Evolutionary conservation across 2,113 vertebrate species (phyloP).

Genomic region (Actinemys pallida): DNA sequence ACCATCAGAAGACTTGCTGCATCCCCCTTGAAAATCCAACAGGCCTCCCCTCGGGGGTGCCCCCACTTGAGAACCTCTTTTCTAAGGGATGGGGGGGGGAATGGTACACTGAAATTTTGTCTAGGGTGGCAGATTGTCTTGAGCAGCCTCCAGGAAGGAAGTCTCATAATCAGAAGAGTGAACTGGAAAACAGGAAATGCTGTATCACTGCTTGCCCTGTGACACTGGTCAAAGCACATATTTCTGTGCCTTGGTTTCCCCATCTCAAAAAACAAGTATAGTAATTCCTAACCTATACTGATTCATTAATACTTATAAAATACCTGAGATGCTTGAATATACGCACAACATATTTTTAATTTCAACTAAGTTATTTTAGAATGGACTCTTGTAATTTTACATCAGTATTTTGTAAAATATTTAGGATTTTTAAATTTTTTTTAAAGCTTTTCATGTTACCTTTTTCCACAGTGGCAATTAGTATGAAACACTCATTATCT

Average conservation of each 20-base stretch:
- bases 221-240: not conserved
- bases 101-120: not conserved
- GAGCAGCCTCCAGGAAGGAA: not conserved
- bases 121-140: not conserved
- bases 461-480: not conserved
- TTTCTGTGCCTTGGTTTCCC: not conserved
- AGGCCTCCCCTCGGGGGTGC: not conserved
- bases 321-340: not conserved
- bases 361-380: not conserved
- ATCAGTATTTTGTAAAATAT: not conserved
- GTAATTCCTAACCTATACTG: not conserved
- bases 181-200: not conserved
- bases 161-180: not conserved
- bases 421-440: rapidly evolving
- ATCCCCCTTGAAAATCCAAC: not conserved
- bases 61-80: not conserved
- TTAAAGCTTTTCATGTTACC: not conserved
- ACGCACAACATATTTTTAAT: not conserved
- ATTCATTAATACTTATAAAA: not conserved
- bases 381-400: not conserved
- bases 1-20: not conserved
- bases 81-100: not conserved
- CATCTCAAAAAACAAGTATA: not conserved
- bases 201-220: not conserved
- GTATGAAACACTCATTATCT: not conserved